Percentiles rank a stretch among this genome's conserved stretches.
Evolutionary conservation across 2,113 vertebrate species (phyloP).

Genomic region (Ctenomys sociabilis): DNA sequence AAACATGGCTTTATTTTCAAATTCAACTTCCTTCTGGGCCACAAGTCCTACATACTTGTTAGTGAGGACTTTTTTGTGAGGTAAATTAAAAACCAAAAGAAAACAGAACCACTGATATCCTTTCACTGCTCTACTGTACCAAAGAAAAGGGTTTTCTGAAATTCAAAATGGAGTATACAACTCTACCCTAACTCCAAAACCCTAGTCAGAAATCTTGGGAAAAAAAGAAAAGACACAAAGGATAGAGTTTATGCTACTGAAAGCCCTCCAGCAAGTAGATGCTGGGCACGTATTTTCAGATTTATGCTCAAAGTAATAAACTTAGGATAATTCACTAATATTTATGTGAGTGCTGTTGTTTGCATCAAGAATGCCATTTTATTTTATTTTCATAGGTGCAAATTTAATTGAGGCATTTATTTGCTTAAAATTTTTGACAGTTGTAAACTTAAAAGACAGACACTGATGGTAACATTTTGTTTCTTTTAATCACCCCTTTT

Average conservation of each 20-base stretch:
- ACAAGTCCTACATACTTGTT: conserved; percentile 80
- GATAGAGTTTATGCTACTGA: background rate
- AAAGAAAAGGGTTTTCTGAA: conserved; percentile 31
- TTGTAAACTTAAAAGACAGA: background rate
- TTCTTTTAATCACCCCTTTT: background rate
- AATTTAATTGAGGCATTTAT: background rate
- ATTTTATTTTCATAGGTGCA: background rate
- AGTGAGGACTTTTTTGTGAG: conserved; percentile 70
- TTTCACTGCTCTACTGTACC: background rate
- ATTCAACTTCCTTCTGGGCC: conserved; percentile 76
- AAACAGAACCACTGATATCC: conserved; percentile 58
- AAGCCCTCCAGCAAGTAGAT: background rate
- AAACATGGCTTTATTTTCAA: conserved; percentile 79
- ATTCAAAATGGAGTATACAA: background rate
- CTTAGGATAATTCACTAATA: background rate
- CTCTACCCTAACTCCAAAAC: background rate
- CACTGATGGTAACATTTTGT: background rate
- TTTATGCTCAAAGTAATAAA: background rate
- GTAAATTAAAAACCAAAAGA: conserved; percentile 65
- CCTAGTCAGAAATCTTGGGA: background rate
- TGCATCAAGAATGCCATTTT: background rate
- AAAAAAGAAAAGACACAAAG: background rate
- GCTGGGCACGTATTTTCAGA: background rate
- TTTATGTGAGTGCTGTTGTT: background rate
- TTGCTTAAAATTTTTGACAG: background rate